Evolutionary conservation across 64 coral and sea anemone genomes (phyloP).

Genomic region (Catalaphyllia jardinei): DNA sequence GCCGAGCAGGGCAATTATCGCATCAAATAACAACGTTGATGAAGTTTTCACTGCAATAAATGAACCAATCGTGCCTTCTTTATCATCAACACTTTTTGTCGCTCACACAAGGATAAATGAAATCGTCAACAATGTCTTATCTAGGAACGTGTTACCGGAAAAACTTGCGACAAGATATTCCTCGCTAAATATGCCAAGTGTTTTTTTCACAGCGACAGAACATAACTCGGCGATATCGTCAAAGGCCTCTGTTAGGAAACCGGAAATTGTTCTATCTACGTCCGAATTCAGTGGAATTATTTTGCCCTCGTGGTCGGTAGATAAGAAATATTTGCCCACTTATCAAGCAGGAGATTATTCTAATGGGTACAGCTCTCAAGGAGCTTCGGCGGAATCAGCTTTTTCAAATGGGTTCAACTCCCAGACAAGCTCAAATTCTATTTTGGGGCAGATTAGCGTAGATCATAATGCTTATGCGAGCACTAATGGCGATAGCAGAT

Average conservation of each 20-base stretch:
- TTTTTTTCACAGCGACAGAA: neutral
- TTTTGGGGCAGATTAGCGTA: neutral
- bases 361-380: neutral
- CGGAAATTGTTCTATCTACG: neutral
- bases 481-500: neutral
- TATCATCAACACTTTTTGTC: neutral
- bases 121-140: neutral
- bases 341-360: conserved; percentile 19
- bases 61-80: neutral
- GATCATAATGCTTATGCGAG: neutral
- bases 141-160: neutral
- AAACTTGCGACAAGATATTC: neutral
- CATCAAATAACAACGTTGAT: neutral
- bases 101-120: neutral
- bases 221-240: neutral
- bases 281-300: neutral
- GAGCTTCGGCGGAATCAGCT: conserved; percentile 9
- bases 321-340: neutral
- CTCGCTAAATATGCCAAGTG: neutral
- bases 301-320: neutral
- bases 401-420: neutral
- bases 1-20: neutral
- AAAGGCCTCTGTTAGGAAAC: neutral
- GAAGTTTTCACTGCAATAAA: neutral
- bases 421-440: neutral